Evolutionary conservation across 2,888 invertebrate species (phyloP), one percentile per base, ranked within the genome.

Genomic region (Eutolmus rufibarbis): DNA sequence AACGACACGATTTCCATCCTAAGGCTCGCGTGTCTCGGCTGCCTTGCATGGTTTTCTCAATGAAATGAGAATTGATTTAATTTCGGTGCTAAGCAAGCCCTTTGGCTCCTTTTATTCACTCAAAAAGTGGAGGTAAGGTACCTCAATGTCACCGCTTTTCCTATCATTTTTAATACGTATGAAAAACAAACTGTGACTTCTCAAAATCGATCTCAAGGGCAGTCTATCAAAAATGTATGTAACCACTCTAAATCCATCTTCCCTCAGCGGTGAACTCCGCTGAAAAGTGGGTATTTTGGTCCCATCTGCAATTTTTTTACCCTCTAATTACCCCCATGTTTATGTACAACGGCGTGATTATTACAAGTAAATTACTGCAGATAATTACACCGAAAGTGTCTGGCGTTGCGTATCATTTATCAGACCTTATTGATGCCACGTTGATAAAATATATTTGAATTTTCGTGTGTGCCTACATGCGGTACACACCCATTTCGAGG

Each of bases 11-110:
- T 81, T 81, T 56, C 81, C 81, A 81, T 84, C 84, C 84, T 66
- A 23, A 16, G 12, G 43, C 19, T 84, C 74, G 84, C 84, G 84
- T 84, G 84, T 28, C 23, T 34, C 40, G 12, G 28, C 74, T 66
- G 12, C 74, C 74, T 84, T 84, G 66, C 84, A 74, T 74, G 66
- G 66, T 84, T 74, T 74, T 84, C 84, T 84, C 66, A 84, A 84
- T 84, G 84, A 84, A 84, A 84, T 74, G 57, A 23, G 84, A 84
- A 84, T 84, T 84, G 84, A 84, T 84, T 84, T 84, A 81, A 81
- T 81, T 56, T 23, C 19, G 5, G 81, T 56, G 8, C 81, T 81
- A 19, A 56, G 51, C 81, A 34, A 81, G 56, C 56, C 14, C 46
- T 46, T 81, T 81, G 14, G 9, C n/a, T 14, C 14, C 51, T 78